These are phyloP conservation scores for Entomobrya multifasciata DNA, from an alignment of 2,888 invertebrate species.

Conservation along the genomic window DNA sequence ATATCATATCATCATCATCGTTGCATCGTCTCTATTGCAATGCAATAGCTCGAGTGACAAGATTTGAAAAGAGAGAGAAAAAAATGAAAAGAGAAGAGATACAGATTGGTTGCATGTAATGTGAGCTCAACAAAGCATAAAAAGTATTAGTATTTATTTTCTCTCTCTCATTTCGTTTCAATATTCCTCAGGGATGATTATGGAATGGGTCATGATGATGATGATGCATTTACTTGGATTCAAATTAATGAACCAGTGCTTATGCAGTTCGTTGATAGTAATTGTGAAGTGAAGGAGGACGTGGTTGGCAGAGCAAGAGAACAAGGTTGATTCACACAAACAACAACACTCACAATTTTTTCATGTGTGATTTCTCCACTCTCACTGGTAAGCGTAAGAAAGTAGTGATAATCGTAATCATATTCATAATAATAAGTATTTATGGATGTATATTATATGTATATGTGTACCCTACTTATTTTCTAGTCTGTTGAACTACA, in stretches of 20 bases:
- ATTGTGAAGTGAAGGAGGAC: background rate
- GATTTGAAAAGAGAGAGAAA: slow-evolving; percentile 5
- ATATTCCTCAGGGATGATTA: slow-evolving; percentile 75
- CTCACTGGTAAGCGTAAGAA: too few species aligned
- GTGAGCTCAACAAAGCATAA: slow-evolving; percentile 72
- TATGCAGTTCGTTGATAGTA: too few species aligned
- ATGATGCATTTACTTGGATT: slow-evolving; percentile 19
- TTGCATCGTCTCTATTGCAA: slow-evolving; percentile 7
- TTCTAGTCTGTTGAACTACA: slow-evolving; percentile 17
- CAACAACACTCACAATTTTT: slow-evolving; percentile 13
- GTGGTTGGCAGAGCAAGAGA: background rate
- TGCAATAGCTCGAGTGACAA: slow-evolving; percentile 21
- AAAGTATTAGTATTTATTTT: slow-evolving; percentile 64
- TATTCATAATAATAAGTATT: slow-evolving; percentile 3
- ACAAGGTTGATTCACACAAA: slow-evolving; percentile 37
- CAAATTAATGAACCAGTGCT: background rate
- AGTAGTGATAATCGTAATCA: slow-evolving; percentile 37
- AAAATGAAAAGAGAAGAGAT: slow-evolving; percentile 62
- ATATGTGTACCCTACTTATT: background rate
- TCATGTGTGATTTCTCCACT: too few species aligned
- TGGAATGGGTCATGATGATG: background rate
- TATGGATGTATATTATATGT: background rate
- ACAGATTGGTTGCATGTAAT: slow-evolving; percentile 71
- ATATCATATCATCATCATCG: slow-evolving; percentile 31
- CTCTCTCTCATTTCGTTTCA: slow-evolving; percentile 67